Evolutionary conservation across 2,797 vertebrate species (phyloP).

Genomic region (Hippoglossus hippoglossus): DNA sequence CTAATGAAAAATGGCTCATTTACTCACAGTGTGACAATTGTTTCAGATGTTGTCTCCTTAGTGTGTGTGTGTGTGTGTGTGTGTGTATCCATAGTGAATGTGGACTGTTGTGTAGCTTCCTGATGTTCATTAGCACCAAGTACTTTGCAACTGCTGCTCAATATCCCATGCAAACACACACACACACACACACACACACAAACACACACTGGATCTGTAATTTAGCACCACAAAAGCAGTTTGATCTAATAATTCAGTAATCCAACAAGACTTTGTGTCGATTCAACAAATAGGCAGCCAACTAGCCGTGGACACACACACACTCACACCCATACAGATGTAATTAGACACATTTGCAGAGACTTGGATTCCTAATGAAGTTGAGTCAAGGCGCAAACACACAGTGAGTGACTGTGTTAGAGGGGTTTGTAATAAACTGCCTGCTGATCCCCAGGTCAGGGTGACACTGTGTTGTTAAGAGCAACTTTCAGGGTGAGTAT

Average conservation of each 20-base stretch:
- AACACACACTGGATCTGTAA: not conserved
- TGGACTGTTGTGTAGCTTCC: not conserved
- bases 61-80: not conserved
- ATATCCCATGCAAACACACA: conserved; percentile 9
- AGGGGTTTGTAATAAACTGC: too few relatives aligned
- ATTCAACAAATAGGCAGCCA: conserved; percentile 29
- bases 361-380: conserved; percentile 21
- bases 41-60: not conserved
- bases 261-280: conserved; percentile 22
- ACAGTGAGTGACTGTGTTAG: not conserved
- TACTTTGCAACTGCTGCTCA: conserved; percentile 2
- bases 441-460: too few relatives aligned
- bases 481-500: not conserved
- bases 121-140: conserved; percentile 18
- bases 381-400: not conserved
- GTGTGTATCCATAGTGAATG: not conserved
- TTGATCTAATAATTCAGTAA: conserved; percentile 36
- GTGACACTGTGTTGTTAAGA: not conserved
- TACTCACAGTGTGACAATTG: conserved; percentile 4
- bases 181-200: not conserved
- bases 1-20: conserved; percentile 31
- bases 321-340: not conserved
- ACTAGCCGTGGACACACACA: conserved; percentile 12
- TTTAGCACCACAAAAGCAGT: conserved; percentile 28
- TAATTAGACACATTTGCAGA: conserved; percentile 2